phyloP scores from a whole-genome alignment of 2,113 vertebrate genomes.

The Otolemur garnettii region DNA sequence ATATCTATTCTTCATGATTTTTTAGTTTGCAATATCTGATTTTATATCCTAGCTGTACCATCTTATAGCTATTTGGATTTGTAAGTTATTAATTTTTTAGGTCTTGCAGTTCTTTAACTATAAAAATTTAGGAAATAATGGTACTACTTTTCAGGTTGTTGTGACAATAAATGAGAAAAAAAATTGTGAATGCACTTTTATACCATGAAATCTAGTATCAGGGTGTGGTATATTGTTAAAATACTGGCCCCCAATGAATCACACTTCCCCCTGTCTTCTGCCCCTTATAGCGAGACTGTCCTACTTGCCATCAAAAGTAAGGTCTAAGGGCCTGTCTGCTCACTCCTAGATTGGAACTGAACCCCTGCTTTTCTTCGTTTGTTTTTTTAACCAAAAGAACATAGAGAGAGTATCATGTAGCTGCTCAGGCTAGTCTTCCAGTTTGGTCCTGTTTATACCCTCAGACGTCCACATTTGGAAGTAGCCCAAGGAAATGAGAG shows the following conservation, averaged over 20 bases:
- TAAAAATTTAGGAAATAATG: conserved; percentile 3
- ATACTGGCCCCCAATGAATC: background rate
- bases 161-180: conserved; percentile 17
- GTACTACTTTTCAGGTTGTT: background rate
- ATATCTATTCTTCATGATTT: background rate
- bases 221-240: background rate
- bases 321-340: background rate
- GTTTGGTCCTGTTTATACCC: background rate
- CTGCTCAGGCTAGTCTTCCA: background rate
- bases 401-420: background rate
- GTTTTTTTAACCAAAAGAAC: background rate
- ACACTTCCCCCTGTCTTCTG: background rate
- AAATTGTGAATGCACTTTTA: background rate
- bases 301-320: background rate
- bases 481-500: background rate
- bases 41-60: background rate
- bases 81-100: background rate
- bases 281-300: background rate
- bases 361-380: background rate
- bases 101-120: background rate
- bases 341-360: background rate
- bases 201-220: background rate
- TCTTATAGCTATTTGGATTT: background rate
- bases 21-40: background rate
- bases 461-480: background rate